These are phyloP conservation scores for Spermophilus dauricus DNA, from an alignment of 2,113 vertebrate genomes.

Conservation along the genomic window DNA sequence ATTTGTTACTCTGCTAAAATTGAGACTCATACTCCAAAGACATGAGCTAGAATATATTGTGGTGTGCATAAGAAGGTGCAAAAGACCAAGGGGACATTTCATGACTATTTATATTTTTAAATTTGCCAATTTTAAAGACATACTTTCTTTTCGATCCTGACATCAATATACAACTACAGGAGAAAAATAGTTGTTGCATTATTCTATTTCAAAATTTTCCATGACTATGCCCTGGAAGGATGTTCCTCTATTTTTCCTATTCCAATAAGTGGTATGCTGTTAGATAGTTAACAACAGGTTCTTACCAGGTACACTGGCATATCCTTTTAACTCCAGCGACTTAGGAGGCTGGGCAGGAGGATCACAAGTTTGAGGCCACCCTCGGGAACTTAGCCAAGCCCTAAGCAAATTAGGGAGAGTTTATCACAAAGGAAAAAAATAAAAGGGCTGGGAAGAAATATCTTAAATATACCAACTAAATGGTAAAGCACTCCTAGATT, in stretches of 20 bases:
- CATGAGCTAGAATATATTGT: background rate
- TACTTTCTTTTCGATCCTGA: background rate
- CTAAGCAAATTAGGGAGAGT: too few relatives aligned
- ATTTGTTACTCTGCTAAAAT: background rate
- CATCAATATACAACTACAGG: background rate
- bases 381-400: too few relatives aligned
- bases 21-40: background rate
- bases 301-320: too few relatives aligned
- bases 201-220: background rate
- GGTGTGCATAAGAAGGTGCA: background rate
- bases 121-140: background rate
- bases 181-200: background rate
- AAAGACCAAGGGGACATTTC: background rate
- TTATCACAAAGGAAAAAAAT: too few relatives aligned
- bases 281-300: background rate
- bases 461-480: too few relatives aligned
- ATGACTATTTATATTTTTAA: background rate
- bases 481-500: too few relatives aligned
- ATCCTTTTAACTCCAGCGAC: too few relatives aligned
- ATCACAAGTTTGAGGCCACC: too few relatives aligned
- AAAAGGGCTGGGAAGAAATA: too few relatives aligned
- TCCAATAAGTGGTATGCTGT: background rate
- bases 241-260: background rate
- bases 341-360: too few relatives aligned
- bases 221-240: background rate